Evolutionary conservation across 2,113 vertebrate genomes (phyloP).

Genomic region (Isichthys henryi): DNA sequence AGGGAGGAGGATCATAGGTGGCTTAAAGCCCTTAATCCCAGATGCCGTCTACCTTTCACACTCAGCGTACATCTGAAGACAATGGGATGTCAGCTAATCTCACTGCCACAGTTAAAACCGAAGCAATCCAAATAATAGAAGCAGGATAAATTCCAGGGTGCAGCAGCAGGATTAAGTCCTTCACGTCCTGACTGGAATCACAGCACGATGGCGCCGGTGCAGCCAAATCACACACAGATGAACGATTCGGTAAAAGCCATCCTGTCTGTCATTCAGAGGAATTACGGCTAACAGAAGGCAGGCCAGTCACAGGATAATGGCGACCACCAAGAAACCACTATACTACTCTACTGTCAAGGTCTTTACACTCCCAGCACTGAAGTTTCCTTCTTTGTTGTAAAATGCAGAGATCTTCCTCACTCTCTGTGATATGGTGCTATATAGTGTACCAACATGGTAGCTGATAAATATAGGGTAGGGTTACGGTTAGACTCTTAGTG

Average conservation of each 20-base stretch:
- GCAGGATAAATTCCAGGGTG: slow-evolving; percentile 53
- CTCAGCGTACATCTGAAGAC: slow-evolving; percentile 67
- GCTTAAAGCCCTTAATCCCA: slow-evolving; percentile 57
- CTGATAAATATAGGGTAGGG: slow-evolving; percentile 52
- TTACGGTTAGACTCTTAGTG: too few species aligned
- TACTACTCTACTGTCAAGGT: background rate
- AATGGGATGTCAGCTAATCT: slow-evolving; percentile 65
- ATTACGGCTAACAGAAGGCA: slow-evolving; percentile 51
- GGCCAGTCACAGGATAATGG: slow-evolving; percentile 47
- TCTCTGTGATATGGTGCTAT: background rate
- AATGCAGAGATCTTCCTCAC: background rate
- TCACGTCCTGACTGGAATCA: slow-evolving; percentile 60
- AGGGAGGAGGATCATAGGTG: slow-evolving; percentile 15
- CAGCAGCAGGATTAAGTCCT: slow-evolving; percentile 60
- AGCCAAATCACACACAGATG: slow-evolving; percentile 55
- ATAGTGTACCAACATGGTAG: slow-evolving; percentile 43
- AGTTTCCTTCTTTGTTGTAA: background rate
- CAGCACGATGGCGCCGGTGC: slow-evolving; percentile 56
- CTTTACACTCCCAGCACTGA: background rate
- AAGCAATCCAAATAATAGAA: slow-evolving; percentile 64
- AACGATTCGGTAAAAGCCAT: slow-evolving; percentile 60
- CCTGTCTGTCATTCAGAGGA: slow-evolving; percentile 46
- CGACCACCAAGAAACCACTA: background rate
- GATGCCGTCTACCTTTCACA: slow-evolving; percentile 66
- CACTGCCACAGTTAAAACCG: slow-evolving; percentile 64